phyloP scores from a whole-genome alignment of 2,888 invertebrate genomes.

The Cosmia pyralina region DNA sequence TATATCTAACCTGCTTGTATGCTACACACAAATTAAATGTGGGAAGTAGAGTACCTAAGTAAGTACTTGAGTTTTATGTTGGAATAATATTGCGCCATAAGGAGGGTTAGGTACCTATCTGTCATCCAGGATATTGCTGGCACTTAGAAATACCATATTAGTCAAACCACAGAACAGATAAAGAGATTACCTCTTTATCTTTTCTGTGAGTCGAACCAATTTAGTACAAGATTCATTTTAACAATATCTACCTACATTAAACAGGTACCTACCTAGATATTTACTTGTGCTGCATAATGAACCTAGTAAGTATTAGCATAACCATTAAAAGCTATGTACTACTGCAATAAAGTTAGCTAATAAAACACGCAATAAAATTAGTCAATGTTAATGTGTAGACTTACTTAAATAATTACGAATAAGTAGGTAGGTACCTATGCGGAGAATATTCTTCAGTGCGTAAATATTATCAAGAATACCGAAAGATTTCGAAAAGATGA shows the following conservation, averaged over 20 bases:
- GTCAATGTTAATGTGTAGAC: too few relatives aligned
- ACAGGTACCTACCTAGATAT: too few relatives aligned
- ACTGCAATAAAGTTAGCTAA: conserved; percentile 18
- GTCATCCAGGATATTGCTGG: background rate
- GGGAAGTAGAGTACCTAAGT: conserved; percentile 10
- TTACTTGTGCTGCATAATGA: too few relatives aligned
- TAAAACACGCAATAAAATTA: conserved; percentile 12
- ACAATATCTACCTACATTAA: too few relatives aligned
- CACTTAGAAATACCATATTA: background rate
- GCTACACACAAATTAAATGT: background rate
- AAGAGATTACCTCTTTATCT: too few relatives aligned
- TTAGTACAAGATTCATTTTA: background rate
- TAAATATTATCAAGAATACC: conserved; percentile 2
- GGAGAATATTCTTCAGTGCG: conserved; percentile 5
- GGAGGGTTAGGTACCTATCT: background rate
- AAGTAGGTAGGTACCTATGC: too few relatives aligned
- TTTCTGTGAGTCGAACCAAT: background rate
- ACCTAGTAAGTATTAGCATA: too few relatives aligned
- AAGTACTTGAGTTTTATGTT: background rate
- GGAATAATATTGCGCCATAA: background rate
- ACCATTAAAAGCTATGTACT: background rate
- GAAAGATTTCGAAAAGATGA: conserved; percentile 11
- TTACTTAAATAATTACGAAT: too few relatives aligned
- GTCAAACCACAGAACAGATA: too few relatives aligned
- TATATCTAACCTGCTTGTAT: conserved; percentile 2